Evolutionary conservation across 2,888 invertebrate genomes (phyloP).

Genomic region (Napeogenes inachia): DNA sequence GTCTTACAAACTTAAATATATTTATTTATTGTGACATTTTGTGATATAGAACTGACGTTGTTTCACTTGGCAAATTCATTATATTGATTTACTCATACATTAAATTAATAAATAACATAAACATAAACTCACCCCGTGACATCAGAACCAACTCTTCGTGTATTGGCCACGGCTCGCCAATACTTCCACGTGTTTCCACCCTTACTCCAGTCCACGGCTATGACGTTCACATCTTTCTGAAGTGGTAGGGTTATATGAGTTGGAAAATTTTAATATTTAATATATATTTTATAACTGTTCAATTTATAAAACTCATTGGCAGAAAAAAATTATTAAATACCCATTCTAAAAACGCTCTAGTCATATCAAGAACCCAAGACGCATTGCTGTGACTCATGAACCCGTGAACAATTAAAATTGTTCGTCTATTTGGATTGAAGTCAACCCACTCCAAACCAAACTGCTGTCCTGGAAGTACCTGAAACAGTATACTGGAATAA

Average conservation of each 20-base stretch:
- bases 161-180: constrained; percentile 78
- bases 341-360: constrained; percentile 74
- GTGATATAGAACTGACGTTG: too few species aligned
- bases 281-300: too few species aligned
- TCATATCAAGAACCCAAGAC: constrained; percentile 79
- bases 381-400: constrained; percentile 79
- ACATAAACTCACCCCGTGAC: constrained; percentile 58
- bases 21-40: too few species aligned
- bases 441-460: constrained; percentile 78
- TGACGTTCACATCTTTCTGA: constrained; percentile 79
- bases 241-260: constrained; percentile 10
- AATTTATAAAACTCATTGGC: not conserved
- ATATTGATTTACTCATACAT: too few species aligned
- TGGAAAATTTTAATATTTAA: not conserved
- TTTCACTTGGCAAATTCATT: too few species aligned
- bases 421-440: constrained; percentile 71
- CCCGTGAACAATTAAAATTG: constrained; percentile 80
- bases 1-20: too few species aligned
- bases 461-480: constrained; percentile 64
- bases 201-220: constrained; percentile 80
- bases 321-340: constrained; percentile 46
- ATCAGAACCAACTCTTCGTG: constrained; percentile 74
- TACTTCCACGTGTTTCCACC: constrained; percentile 80
- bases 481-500: constrained; percentile 16
- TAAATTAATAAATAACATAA: not conserved